Base-by-base conservation (phyloP, 2,888 invertebrate genomes). In the Anticlea derivata region DNA sequence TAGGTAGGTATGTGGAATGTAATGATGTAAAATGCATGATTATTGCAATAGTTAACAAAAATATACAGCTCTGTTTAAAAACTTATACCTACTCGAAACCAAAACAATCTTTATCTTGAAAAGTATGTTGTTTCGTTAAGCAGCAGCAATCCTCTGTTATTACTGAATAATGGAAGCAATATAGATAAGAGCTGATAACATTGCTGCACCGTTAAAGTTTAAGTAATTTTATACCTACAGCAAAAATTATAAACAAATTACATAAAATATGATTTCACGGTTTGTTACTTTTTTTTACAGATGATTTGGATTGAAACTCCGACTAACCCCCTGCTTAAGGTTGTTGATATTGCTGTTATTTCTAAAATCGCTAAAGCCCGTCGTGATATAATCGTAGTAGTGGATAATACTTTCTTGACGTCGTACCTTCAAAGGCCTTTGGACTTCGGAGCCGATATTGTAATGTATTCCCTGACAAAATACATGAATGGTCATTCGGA, bases 401-500 rank as follows among this genome's bases (percentile, higher is more conserved):
- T 98, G 0, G 98, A 99, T 82, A 99, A 98, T 77, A 99, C 99
- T 8, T 99, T 99, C 83, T 91, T 97, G 62, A 96, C 98, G 0
- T 93, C 97, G 1, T 98, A 97, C 74, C 95, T 97, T 61, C 97
- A 99, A 95, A 92, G 95, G 51, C 99, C 99, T 0, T 82, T 99
- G 45, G 94, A 94, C 13, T 91, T 98, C 24, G 99, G 99, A 0
- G 98, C 97, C 1, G 98, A 99, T 80, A 88, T 99, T 45, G 95
- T 95, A 1, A 88, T 97, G 66, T 98, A 99, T 83, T 99, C 99
- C 0, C 74, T 98, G 45, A 98, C 98, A 0, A 99, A 99, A 85
- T 99, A 99, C 78, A 96, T 99, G 94, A 99, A 99, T 83, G 99
- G 99, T 0, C 99, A 99, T 85, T 95, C 97, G 0, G 99, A 99